phyloP scores from a whole-genome alignment of 2,113 vertebrate genomes.

The Oncorhynchus keta region DNA sequence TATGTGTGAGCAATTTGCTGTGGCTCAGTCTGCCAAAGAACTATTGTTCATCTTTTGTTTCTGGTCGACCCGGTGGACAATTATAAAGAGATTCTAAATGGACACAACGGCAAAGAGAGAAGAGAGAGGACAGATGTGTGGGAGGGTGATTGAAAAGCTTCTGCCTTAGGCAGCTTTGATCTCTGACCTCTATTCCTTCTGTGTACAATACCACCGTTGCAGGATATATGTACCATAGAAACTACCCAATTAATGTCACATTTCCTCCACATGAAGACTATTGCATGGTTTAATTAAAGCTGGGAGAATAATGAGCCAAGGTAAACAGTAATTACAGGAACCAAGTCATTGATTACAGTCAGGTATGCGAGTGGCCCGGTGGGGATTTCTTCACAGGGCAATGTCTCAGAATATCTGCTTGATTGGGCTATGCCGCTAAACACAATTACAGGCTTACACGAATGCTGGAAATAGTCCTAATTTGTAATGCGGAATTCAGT shows the following conservation, averaged over 20 bases:
- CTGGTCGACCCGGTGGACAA: constrained; percentile 43
- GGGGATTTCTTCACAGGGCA: constrained; percentile 6
- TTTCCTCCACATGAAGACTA: constrained; percentile 39
- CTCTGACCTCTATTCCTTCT: constrained; percentile 23
- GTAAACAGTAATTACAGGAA: constrained; percentile 58
- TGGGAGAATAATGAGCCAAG: constrained; percentile 49
- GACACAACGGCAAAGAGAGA: constrained; percentile 19
- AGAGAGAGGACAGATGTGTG: neutral
- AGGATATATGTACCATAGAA: constrained; percentile 35
- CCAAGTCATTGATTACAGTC: constrained; percentile 47
- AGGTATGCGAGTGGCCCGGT: neutral
- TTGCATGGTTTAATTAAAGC: constrained; percentile 53
- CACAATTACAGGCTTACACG: neutral
- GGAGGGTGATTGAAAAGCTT: constrained; percentile 37
- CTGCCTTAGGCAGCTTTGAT: too few species aligned
- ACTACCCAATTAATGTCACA: constrained; percentile 49
- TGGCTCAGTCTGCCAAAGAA: constrained; percentile 8
- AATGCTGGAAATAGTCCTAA: neutral
- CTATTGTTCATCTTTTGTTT: constrained; percentile 48
- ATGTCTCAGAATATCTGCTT: constrained; percentile 7
- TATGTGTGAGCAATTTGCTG: constrained; percentile 16
- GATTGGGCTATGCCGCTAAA: neutral
- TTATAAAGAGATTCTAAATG: constrained; percentile 39
- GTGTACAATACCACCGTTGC: constrained; percentile 18
- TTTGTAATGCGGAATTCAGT: constrained; percentile 1